Base-by-base conservation (phyloP, 2,797 vertebrate genomes). In the Melanotaenia parkinsoni region DNA sequence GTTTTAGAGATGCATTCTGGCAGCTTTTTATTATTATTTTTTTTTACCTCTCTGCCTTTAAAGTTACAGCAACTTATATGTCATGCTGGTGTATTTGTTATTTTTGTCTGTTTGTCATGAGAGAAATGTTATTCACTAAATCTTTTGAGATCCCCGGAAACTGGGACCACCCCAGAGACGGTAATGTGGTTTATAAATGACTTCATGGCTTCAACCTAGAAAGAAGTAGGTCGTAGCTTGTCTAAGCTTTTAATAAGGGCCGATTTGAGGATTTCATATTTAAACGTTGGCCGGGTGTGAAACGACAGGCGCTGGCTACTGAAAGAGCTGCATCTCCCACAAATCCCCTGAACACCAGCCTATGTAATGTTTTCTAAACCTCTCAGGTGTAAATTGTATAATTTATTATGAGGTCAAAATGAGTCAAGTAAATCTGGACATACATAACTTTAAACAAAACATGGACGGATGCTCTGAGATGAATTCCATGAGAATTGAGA, bases 401-500 rank as follows among this genome's bases (percentile, higher is more conserved):
- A 51, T 60, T 71, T 54, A 61, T 67, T 45, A 57, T 38, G 10
- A 57, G 65, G 51, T 51, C 20, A 35, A 72, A 54, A 70, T 33
- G 38, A 53, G 40, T 40, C 58, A 63, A 61, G 37, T 47, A 80
- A 67, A 58, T 70, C 32, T 40, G 37, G 59, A 59, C 43, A 67
- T 63, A 66, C 64, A 64, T 58, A 76, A 65, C 61, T 51, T 47
- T 33, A 79, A 82, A 77, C 37, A 74, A 72, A 81, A 85, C 63
- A 82, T 32, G 71, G 81, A 87, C 82, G 84, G 85, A 85, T 85
- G 81, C 62, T 86, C 79, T 84, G 88, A 87, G 82, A 87, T 75
- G 90, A 81, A 90, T 81, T 74, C 83, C 83, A 90, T 90, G 88
- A 80, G 85, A 91, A 90, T 30, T 30, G 30, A 30, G 30, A 30